Base-by-base conservation (phyloP, 2,888 invertebrate genomes). In the Ethmia dodecea region DNA sequence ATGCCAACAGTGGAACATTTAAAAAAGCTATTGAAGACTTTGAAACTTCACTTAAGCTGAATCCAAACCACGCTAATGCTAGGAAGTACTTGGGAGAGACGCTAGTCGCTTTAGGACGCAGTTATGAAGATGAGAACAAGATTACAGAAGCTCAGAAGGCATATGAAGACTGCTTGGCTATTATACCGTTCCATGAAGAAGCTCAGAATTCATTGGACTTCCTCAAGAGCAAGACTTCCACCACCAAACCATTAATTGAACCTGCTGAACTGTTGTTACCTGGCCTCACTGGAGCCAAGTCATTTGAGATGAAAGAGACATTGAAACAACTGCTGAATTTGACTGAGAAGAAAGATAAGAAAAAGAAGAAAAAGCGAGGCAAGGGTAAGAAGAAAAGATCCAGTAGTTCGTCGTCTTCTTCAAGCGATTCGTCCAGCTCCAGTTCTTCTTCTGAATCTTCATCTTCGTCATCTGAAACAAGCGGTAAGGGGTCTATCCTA, bases 1-100 rank as follows among this genome's bases (percentile, higher is more conserved):
- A 95, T 69, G 98, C 98, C 8, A 98, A 98, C 71, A 95, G 94
- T 64, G 96, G 96, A 45, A 96, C 94, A 56, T 97, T 96, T 76
- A 92, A 94, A 55, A 95, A 95, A 68, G 98, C 98, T 0, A 94
- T 98, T 47, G 94, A 95, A 55, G 98, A 98, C 72, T 97, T 98
- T 75, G 96, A 97, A 76, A 93, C 93, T 13, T 97, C 98, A 3
- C 75, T 98, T 24, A 93, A 94, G 69, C 73, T 95, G 27, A 96
- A 98, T 77, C 93, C 94, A 1, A 93, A 91, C 44, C 98, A 98
- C 75, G 92, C 93, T 1, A 98, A 98, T 79, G 98, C 97, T 18
- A 91, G 94, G 37, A 97, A 96, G 71, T 98, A 98, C 78, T 91
- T 97, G 88, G 94, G 96, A 18, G 97, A 98, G 74, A 98, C 97